A percentile compares a stretch with the other conserved stretches of the same genome.
phyloP scores from a whole-genome alignment of 1,140 invertebrate species.

The Lucilia cuprina region DNA sequence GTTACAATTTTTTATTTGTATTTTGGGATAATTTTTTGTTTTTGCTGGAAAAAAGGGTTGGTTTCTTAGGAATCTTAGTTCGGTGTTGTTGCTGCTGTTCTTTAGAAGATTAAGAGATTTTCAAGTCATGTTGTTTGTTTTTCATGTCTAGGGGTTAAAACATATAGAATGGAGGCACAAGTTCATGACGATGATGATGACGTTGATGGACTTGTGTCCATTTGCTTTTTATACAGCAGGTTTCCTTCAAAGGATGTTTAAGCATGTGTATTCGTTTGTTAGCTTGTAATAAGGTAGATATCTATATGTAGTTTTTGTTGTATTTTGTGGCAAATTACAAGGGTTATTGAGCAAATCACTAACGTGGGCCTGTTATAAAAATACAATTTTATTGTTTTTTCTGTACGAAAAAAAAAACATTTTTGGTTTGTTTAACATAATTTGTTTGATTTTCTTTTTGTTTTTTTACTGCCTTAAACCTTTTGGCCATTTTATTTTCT shows the following conservation, averaged over 20 bases:
- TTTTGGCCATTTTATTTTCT: not conserved
- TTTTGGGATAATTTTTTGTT: not conserved
- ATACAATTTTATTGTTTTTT: constrained; percentile 9
- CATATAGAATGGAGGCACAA: not conserved
- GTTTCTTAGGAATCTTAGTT: not conserved
- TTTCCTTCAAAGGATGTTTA: not conserved
- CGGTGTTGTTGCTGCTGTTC: not conserved
- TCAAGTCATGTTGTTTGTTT: constrained; percentile 30
- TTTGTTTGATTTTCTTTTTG: constrained; percentile 29
- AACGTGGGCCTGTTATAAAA: not conserved
- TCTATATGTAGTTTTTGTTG: not conserved
- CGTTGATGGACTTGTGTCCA: constrained; percentile 17
- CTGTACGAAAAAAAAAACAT: not conserved
- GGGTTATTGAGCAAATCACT: constrained; percentile 62
- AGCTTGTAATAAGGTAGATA: not conserved
- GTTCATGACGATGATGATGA: constrained; percentile 6
- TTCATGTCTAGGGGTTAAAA: not conserved
- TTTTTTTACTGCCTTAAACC: not conserved
- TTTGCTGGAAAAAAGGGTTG: not conserved
- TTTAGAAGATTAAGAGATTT: constrained; percentile 31
- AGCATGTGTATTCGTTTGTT: constrained; percentile 11
- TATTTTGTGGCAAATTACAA: constrained; percentile 51
- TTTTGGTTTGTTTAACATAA: constrained; percentile 31
- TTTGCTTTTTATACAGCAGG: not conserved
- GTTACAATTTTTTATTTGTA: not conserved